Percentiles rank a stretch among this genome's conserved stretches.
Evolutionary conservation across 2,113 vertebrate species (phyloP).

Genomic region (Zosterops lateralis): DNA sequence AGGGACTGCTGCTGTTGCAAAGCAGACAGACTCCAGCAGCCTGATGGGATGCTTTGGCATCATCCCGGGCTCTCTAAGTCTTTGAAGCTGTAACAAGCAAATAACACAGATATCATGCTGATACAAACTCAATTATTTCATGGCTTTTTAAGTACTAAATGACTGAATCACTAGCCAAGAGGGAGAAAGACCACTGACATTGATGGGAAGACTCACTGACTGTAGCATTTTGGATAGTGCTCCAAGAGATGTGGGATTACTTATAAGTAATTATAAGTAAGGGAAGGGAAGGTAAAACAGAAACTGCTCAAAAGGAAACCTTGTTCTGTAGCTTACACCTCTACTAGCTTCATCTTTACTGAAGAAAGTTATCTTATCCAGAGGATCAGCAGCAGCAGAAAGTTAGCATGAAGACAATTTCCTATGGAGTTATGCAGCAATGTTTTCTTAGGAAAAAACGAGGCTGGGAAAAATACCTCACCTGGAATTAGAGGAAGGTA

Average conservation of each 20-base stretch:
- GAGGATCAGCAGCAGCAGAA: not conserved
- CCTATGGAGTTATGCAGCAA: not conserved
- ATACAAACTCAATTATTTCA: not conserved
- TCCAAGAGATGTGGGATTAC: not conserved
- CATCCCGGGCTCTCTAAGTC: accelerated
- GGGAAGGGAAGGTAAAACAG: not conserved
- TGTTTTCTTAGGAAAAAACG: not conserved
- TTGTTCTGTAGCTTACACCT: not conserved
- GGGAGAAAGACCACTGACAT: not conserved
- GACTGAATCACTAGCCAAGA: not conserved
- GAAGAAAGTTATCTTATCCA: not conserved
- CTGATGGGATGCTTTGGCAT: accelerated
- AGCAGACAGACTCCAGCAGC: not conserved
- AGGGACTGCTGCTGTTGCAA: not conserved
- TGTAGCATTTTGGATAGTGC: not conserved
- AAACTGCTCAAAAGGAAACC: not conserved
- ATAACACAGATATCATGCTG: not conserved
- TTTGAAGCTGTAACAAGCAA: not conserved
- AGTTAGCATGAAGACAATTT: not conserved
- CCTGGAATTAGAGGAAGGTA: not conserved
- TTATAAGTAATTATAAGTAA: too few species aligned
- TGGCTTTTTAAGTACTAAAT: not conserved
- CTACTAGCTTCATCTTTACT: not conserved
- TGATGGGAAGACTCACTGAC: not conserved
- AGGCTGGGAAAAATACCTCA: not conserved